Conservation (phyloP, 1,140 invertebrate genomes). For the Condylostylus longicornis region DNA sequence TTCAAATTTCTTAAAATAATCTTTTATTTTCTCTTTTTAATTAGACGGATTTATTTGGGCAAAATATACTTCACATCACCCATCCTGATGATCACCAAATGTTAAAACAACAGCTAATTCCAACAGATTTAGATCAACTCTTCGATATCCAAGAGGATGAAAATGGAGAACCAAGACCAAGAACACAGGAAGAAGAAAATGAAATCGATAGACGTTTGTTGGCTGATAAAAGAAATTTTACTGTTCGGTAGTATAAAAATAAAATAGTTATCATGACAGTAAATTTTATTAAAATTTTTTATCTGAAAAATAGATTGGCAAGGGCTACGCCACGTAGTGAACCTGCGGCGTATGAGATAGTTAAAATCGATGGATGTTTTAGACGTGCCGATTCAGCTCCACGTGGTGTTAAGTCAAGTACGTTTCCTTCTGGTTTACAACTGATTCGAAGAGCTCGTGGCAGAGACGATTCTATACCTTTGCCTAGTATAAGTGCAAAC, state of each 20-base stretch:
- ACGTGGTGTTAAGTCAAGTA: conserved; percentile 21
- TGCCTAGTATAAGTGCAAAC: conserved; percentile 37
- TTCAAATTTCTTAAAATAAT: conserved; percentile 5
- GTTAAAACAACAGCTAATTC: conserved; percentile 49
- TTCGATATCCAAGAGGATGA: conserved; percentile 27
- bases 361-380: conserved; percentile 40
- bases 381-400: conserved; percentile 36
- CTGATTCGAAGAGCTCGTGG: conserved; percentile 34
- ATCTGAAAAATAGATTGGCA: conserved; percentile 38
- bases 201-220: conserved; percentile 25
- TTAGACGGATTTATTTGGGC: conserved; percentile 70
- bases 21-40: conserved; percentile 19
- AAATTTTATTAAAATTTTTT: conserved; percentile 21
- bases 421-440: conserved; percentile 33
- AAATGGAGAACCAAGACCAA: conserved; percentile 23
- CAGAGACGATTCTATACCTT: conserved; percentile 33
- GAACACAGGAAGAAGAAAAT: conserved; percentile 29
- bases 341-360: conserved; percentile 46
- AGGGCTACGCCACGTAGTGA: conserved; percentile 46
- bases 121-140: conserved; percentile 33
- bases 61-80: conserved; percentile 62
- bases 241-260: conserved; percentile 39
- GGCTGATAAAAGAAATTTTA: conserved; percentile 32
- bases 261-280: no score
- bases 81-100: conserved; percentile 60